Base-by-base conservation (phyloP, 2,888 invertebrate genomes). In the Eurois occulta region DNA sequence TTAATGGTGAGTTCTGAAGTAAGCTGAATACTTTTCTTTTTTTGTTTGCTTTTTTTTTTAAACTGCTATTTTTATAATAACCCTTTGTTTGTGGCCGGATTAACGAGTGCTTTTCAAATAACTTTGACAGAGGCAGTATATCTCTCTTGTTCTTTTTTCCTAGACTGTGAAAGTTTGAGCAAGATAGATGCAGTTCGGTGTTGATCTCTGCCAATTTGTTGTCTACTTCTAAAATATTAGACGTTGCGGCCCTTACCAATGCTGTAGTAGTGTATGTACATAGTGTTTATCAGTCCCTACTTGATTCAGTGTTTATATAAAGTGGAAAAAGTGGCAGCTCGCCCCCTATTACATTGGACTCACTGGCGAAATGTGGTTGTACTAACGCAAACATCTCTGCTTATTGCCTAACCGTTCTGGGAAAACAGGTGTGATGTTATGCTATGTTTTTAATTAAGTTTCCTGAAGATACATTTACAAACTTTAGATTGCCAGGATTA, bases 1-100 rank as follows among this genome's bases (percentile, higher is more conserved):
- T 97, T 99, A 86, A 98, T 99, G 98, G 99, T 99, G 93, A 97
- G 97, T 89, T 60, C 38, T 58, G 72, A 72, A 74, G 75, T 75
- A 80, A 83, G 62, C 75, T 73, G 35, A 28, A 69, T 38, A 58
- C 35, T 24, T n/a, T 74, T 58, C 28, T 60, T 71, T 68, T 77
- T 7, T 70, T 71, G 24, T 70, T 79, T 79, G 62, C 58, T 28
- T 35, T 73, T 78, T 71, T 48, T 35, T n/a, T 69, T 46, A 2
- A 43, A 2, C n/a, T 2, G n/a, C 72, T 48, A 18, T 41, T 68
- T 68, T 52, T 35, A 35, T 62, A 3, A 5, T 28, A 11, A 21
- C n/a, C n/a, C n/a, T n/a, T n/a, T n/a, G n/a, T n/a, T n/a, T n/a
- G n/a, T n/a, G n/a, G n/a, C n/a, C n/a, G n/a, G n/a, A n/a, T n/a